Evolutionary conservation across 2,888 invertebrate genomes (phyloP).

Genomic region (Hydriomena furcata): DNA sequence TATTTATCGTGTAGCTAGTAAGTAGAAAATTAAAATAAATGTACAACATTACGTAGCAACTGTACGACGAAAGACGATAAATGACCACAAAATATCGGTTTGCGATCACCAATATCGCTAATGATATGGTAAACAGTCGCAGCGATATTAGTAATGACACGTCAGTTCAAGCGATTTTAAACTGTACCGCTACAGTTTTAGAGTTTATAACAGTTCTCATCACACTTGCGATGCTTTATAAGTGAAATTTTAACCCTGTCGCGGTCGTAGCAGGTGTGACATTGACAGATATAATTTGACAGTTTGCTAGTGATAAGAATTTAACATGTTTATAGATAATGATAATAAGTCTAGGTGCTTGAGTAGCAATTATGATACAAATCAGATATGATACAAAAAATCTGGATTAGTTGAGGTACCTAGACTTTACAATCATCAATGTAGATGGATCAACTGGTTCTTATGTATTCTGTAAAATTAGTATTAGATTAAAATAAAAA

Average conservation of each 20-base stretch:
- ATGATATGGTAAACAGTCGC: conserved; percentile 36
- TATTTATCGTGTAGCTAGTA: conserved; percentile 2
- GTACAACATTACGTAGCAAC: conserved; percentile 41
- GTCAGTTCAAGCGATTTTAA: background rate
- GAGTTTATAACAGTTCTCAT: background rate
- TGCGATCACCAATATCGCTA: conserved; percentile 51
- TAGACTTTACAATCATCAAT: too few species aligned
- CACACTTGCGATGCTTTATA: background rate
- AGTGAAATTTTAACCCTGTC: conserved; percentile 1
- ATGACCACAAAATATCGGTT: conserved; percentile 62
- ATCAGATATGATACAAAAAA: too few species aligned
- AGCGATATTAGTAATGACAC: background rate
- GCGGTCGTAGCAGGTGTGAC: conserved; percentile 11
- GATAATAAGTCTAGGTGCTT: too few species aligned
- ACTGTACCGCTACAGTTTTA: background rate
- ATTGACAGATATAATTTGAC: conserved; percentile 19
- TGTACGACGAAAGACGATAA: conserved; percentile 42
- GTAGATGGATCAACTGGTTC: too few species aligned
- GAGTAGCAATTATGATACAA: too few species aligned
- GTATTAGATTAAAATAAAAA: too few species aligned
- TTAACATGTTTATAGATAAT: conserved; percentile 1
- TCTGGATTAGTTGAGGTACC: too few species aligned
- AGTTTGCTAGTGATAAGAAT: conserved; percentile 15
- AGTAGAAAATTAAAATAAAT: conserved; percentile 43
- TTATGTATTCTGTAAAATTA: too few species aligned